Conservation (phyloP, 2,797 vertebrate genomes). For the Onychomys leucogaster region DNA sequence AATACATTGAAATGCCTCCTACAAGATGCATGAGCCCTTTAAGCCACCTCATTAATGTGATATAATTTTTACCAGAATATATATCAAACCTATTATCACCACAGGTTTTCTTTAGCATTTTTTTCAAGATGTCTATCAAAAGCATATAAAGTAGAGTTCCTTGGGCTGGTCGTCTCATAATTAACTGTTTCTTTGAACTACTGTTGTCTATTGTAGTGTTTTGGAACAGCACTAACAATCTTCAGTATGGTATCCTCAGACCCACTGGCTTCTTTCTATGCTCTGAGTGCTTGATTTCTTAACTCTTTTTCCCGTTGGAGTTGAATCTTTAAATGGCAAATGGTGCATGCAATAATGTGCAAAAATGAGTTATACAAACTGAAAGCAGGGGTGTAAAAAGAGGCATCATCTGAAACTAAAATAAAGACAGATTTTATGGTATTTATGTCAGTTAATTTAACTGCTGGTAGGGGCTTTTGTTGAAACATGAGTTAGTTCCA, state of each 20-base stretch:
- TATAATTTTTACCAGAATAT: conserved; percentile 95
- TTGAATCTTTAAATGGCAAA: conserved; percentile 91
- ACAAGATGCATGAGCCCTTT: conserved; percentile 95
- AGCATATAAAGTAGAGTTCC: conserved; percentile 87
- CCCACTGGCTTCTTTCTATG: conserved; percentile 80
- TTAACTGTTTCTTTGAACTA: conserved; percentile 89
- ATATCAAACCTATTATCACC: conserved; percentile 95
- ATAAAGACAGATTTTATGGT: conserved; percentile 95
- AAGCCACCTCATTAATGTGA: conserved; percentile 94
- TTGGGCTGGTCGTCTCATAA: conserved; percentile 84
- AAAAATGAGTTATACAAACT: conserved; percentile 94
- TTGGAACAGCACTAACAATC: conserved; percentile 78
- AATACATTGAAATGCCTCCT: conserved; percentile 95
- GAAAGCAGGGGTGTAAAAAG: conserved; percentile 92
- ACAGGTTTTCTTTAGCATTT: conserved; percentile 89
- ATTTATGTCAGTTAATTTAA: conserved; percentile 99
- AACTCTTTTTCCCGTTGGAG: conserved; percentile 86
- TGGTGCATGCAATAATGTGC: conserved; percentile 92
- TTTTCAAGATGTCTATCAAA: conserved; percentile 88
- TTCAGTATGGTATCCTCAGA: conserved; percentile 81
- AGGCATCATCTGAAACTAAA: conserved; percentile 92
- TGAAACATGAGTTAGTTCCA: conserved; percentile 99
- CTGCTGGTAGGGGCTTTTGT: conserved; percentile 98
- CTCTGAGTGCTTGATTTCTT: conserved; percentile 85
- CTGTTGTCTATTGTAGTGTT: conserved; percentile 86